Conservation (phyloP, 2,888 invertebrate species). For the Germaria angustata region DNA sequence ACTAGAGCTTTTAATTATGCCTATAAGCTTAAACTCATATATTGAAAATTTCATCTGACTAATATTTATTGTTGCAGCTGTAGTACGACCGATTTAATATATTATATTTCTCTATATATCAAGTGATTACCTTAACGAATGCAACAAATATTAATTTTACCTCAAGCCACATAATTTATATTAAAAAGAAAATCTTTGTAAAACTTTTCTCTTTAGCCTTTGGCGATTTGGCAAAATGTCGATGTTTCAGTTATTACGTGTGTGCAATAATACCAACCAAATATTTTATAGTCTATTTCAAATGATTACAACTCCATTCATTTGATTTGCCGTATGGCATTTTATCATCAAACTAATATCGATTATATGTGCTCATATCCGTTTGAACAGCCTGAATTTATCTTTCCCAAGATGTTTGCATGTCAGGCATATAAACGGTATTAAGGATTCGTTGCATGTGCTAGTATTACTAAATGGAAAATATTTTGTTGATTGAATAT, state of each 20-base stretch:
- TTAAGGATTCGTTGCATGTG: background rate
- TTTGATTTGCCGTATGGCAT: slow-evolving; percentile 39
- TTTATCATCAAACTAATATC: slow-evolving; percentile 40
- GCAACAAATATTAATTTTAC: background rate
- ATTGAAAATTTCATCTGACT: no score
- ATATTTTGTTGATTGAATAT: slow-evolving; percentile 49
- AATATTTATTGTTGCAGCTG: no score
- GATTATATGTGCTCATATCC: slow-evolving; percentile 27
- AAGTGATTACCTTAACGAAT: slow-evolving; percentile 24
- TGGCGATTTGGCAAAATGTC: slow-evolving; percentile 16
- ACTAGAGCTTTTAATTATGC: no score
- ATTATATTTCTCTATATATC: slow-evolving; percentile 7
- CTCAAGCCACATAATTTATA: background rate
- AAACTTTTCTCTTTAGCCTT: background rate
- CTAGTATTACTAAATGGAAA: background rate
- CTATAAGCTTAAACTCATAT: no score
- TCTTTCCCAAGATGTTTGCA: slow-evolving; percentile 35
- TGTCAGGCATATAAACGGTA: slow-evolving; percentile 32
- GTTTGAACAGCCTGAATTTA: slow-evolving; percentile 30
- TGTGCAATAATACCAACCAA: background rate
- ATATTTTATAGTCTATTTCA: slow-evolving; percentile 8
- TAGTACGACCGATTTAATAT: no score
- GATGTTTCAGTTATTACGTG: slow-evolving; percentile 3
- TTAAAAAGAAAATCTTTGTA: background rate
- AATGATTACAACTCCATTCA: slow-evolving; percentile 39